Evolutionary conservation across 1,140 invertebrate genomes (phyloP).

Genomic region (Magallana angulata): DNA sequence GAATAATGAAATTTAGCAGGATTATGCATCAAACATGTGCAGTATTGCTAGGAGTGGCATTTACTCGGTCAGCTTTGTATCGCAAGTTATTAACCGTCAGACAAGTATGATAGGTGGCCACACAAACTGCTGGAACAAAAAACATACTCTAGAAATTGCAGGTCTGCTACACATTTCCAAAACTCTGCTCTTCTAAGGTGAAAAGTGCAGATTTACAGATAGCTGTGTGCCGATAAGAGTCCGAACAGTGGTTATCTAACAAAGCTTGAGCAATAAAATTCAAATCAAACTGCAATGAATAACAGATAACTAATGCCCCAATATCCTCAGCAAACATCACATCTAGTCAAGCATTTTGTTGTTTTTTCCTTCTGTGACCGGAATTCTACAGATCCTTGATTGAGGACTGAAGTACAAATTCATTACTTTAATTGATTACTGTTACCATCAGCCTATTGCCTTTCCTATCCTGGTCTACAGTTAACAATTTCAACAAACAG

Average conservation of each 20-base stretch:
- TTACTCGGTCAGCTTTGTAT: not conserved
- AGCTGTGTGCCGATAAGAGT: not conserved
- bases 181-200: slow-evolving; percentile 7
- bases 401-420: slow-evolving; percentile 3
- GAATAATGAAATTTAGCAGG: too few species aligned
- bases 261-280: not conserved
- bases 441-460: not conserved
- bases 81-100: not conserved
- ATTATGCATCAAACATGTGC: not conserved
- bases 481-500: slow-evolving; percentile 6
- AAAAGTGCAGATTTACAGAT: slow-evolving; percentile 26
- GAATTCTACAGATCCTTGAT: slow-evolving; percentile 11
- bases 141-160: not conserved
- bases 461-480: not conserved
- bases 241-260: not conserved
- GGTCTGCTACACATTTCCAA: not conserved
- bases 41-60: not conserved
- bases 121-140: not conserved
- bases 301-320: not conserved
- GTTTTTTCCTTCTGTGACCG: not conserved
- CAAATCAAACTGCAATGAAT: not conserved
- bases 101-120: not conserved
- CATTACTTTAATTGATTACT: slow-evolving; percentile 31
- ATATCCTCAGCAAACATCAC: slow-evolving; percentile 3
- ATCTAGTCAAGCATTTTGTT: not conserved